A percentile compares a stretch with the other conserved stretches of the same genome.
phyloP scores from a whole-genome alignment of 2,113 vertebrate genomes.

The Corythoichthys intestinalis region DNA sequence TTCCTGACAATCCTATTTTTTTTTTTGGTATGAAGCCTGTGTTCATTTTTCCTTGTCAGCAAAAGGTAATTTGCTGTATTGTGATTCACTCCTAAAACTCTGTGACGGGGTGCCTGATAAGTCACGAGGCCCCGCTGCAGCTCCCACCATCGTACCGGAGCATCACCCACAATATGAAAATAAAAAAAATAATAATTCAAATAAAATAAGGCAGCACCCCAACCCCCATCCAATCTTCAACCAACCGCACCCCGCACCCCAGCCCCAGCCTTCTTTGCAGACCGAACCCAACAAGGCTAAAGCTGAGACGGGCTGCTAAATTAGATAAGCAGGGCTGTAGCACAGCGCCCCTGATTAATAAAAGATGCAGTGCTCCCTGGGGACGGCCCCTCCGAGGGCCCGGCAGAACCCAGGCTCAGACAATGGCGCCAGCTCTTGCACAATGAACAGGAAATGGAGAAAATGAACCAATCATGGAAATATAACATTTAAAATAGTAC shows the following conservation, averaged over 20 bases:
- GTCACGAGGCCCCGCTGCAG: constrained; percentile 34
- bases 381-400: constrained; percentile 68
- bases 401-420: constrained; percentile 59
- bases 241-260: constrained; percentile 47
- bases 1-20: constrained; percentile 72
- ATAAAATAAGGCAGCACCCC: constrained; percentile 30
- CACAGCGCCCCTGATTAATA: constrained; percentile 78
- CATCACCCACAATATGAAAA: constrained; percentile 52
- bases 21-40: constrained; percentile 59
- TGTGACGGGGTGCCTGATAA: constrained; percentile 74
- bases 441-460: constrained; percentile 76
- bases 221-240: constrained; percentile 53
- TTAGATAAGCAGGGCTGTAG: constrained; percentile 79
- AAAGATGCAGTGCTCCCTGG: constrained; percentile 77
- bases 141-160: constrained; percentile 1
- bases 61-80: constrained; percentile 81
- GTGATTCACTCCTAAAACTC: constrained; percentile 77
- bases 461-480: constrained; percentile 76
- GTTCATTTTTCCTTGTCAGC: constrained; percentile 81
- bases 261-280: constrained; percentile 49
- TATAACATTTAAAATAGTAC: constrained; percentile 70
- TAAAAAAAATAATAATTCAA: neutral
- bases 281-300: constrained; percentile 62
- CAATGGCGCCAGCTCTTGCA: constrained; percentile 66
- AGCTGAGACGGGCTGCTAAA: constrained; percentile 75